Percentiles rank a stretch among this genome's conserved stretches.
These are phyloP conservation scores for Staurois parvus DNA, from an alignment of 2,797 vertebrate genomes.

Conservation along the genomic window DNA sequence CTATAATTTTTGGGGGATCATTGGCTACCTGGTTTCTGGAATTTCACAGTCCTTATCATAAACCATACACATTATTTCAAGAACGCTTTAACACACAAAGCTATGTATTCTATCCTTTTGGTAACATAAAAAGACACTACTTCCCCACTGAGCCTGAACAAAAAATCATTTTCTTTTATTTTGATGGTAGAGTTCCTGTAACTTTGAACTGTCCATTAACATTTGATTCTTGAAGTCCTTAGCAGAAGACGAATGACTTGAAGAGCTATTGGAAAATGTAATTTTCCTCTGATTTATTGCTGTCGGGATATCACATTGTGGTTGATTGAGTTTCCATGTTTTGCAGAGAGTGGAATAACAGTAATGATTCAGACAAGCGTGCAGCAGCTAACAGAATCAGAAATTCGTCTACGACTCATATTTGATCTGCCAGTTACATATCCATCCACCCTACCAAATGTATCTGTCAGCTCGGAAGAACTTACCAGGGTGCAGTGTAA, in stretches of 20 bases:
- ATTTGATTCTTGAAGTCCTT: conserved; percentile 18
- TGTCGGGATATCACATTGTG: conserved; percentile 21
- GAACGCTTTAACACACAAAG: too few species aligned
- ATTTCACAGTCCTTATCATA: too few species aligned
- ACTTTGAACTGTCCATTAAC: conserved; percentile 24
- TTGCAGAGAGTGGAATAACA: conserved; percentile 76
- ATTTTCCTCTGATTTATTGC: conserved; percentile 46
- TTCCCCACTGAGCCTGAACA: too few species aligned
- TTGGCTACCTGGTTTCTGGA: too few species aligned
- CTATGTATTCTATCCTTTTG: too few species aligned
- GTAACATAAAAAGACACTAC: too few species aligned
- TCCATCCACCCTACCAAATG: conserved; percentile 78
- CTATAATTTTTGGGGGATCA: too few species aligned
- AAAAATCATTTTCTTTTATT: background rate
- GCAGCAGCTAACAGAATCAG: conserved; percentile 66
- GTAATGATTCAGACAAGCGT: conserved; percentile 76
- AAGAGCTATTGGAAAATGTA: conserved; percentile 13
- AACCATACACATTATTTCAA: too few species aligned
- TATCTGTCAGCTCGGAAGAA: conserved; percentile 81
- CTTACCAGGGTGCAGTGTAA: conserved; percentile 82
- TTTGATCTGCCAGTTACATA: conserved; percentile 84
- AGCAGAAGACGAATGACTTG: conserved; percentile 31
- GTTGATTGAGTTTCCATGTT: conserved; percentile 62
- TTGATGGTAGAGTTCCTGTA: background rate
- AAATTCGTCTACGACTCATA: conserved; percentile 75